Conservation (phyloP, 2,888 invertebrate genomes). For the Eristalis intricaria region DNA sequence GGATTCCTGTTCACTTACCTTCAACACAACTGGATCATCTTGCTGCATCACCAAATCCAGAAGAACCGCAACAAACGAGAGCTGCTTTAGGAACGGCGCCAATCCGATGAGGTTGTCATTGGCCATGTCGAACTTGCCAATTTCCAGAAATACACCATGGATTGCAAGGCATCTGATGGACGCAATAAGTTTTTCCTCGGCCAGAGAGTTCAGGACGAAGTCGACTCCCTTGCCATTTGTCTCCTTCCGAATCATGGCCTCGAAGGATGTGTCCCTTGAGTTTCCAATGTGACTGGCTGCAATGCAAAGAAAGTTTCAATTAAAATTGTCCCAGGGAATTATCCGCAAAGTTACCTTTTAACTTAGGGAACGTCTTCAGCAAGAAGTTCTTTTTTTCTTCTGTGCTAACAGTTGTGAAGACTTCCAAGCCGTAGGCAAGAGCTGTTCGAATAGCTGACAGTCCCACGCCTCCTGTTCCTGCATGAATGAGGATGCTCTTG, state of each 20-base stretch:
- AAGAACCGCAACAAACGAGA: slow-evolving; percentile 89
- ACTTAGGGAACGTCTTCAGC: slow-evolving; percentile 82
- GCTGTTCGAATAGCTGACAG: slow-evolving; percentile 89
- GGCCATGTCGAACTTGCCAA: slow-evolving; percentile 91
- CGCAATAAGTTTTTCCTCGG: slow-evolving; percentile 93
- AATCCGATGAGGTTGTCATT: slow-evolving; percentile 85
- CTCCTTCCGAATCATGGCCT: slow-evolving; percentile 89
- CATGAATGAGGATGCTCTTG: slow-evolving; percentile 82
- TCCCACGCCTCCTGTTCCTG: slow-evolving; percentile 89
- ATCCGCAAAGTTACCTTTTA: slow-evolving; percentile 82
- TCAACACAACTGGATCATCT: neutral
- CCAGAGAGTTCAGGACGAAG: slow-evolving; percentile 93
- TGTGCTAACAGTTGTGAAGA: slow-evolving; percentile 88
- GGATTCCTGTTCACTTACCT: neutral
- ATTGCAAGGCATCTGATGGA: slow-evolving; percentile 84
- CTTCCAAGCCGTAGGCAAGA: slow-evolving; percentile 85
- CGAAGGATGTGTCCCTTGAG: slow-evolving; percentile 93
- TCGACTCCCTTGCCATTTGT: slow-evolving; percentile 95
- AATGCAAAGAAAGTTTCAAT: neutral
- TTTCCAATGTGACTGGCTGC: slow-evolving; percentile 88
- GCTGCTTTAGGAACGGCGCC: slow-evolving; percentile 86
- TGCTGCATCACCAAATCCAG: slow-evolving; percentile 83
- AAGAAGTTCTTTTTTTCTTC: slow-evolving; percentile 85
- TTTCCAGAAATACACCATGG: slow-evolving; percentile 89
- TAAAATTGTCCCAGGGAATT: neutral